Evolutionary conservation across 2,888 invertebrate species (phyloP).

Genomic region (Odontocolon sp.): DNA sequence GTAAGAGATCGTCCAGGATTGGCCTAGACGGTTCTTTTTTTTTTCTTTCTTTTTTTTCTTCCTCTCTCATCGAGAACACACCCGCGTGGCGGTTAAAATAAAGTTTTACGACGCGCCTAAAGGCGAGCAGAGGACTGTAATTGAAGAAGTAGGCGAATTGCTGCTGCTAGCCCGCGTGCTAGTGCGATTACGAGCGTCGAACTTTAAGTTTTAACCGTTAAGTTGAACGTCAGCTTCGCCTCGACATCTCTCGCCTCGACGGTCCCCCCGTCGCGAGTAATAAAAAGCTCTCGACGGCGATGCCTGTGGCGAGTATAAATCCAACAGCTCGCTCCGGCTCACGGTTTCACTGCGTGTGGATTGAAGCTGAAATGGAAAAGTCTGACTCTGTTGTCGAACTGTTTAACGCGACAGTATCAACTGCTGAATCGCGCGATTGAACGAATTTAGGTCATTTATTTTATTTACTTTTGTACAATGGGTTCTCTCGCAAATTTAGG

Average conservation of each 20-base stretch:
- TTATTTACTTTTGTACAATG: neutral
- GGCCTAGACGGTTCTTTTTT: constrained; percentile 1
- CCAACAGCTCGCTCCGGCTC: neutral
- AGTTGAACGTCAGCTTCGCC: constrained; percentile 40
- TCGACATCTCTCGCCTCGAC: neutral
- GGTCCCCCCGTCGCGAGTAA: constrained; percentile 16
- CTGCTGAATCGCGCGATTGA: neutral
- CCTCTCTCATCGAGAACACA: neutral
- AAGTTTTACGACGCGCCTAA: constrained; percentile 53
- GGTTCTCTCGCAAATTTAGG: neutral
- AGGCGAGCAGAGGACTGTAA: constrained; percentile 45
- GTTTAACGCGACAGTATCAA: neutral
- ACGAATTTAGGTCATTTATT: neutral
- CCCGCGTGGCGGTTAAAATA: constrained; percentile 36
- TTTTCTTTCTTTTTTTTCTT: neutral
- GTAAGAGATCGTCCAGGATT: constrained; percentile 9
- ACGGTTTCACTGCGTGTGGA: constrained; percentile 1
- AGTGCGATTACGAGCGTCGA: constrained; percentile 17
- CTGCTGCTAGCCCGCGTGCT: neutral
- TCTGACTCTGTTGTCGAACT: neutral
- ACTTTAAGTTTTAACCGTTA: constrained; percentile 55
- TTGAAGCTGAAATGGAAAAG: constrained; percentile 19
- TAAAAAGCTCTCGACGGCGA: constrained; percentile 36
- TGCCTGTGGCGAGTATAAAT: constrained; percentile 27
- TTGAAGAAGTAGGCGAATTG: constrained; percentile 57